phyloP scores from a whole-genome alignment of 2,113 vertebrate species.

The Chionodraco myersi region DNA sequence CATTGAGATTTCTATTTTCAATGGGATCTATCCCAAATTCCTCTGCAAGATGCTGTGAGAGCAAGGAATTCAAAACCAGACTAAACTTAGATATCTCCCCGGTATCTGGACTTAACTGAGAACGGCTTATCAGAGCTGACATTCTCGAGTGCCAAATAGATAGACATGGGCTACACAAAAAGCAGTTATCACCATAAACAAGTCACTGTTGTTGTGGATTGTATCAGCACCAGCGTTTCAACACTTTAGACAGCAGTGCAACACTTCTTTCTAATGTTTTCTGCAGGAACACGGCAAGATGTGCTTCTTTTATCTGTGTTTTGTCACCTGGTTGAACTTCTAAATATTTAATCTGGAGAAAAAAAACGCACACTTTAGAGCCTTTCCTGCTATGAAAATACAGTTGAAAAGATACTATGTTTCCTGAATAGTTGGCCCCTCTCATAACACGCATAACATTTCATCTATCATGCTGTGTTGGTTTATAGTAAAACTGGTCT shows the following conservation, averaged over 20 bases:
- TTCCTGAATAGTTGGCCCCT: conserved; percentile 39
- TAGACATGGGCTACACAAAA: not conserved
- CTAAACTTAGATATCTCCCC: conserved; percentile 21
- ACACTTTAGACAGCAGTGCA: not conserved
- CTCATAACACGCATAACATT: conserved; percentile 43
- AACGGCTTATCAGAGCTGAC: conserved; percentile 15
- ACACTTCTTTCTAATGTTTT: conserved; percentile 5
- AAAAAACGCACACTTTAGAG: conserved; percentile 23
- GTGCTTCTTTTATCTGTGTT: not conserved
- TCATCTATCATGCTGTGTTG: conserved; percentile 60
- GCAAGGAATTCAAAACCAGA: conserved; percentile 25
- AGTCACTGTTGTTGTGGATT: conserved; percentile 16
- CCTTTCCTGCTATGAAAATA: conserved; percentile 42
- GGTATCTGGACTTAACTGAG: not conserved
- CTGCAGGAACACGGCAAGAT: not conserved
- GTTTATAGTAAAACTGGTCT: conserved; percentile 71
- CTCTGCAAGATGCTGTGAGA: conserved; percentile 34
- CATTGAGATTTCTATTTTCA: conserved; percentile 55
- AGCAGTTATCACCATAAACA: conserved; percentile 21
- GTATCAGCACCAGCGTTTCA: conserved; percentile 4
- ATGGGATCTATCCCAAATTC: conserved; percentile 2
- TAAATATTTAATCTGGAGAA: conserved; percentile 3
- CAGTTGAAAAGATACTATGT: conserved; percentile 30
- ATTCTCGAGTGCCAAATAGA: conserved; percentile 9
- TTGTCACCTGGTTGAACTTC: conserved; percentile 20